These are phyloP conservation scores for Mastigias papua DNA, from an alignment of 30 jellyfish, hydroid and myxozoan genomes.

Conservation along the genomic window DNA sequence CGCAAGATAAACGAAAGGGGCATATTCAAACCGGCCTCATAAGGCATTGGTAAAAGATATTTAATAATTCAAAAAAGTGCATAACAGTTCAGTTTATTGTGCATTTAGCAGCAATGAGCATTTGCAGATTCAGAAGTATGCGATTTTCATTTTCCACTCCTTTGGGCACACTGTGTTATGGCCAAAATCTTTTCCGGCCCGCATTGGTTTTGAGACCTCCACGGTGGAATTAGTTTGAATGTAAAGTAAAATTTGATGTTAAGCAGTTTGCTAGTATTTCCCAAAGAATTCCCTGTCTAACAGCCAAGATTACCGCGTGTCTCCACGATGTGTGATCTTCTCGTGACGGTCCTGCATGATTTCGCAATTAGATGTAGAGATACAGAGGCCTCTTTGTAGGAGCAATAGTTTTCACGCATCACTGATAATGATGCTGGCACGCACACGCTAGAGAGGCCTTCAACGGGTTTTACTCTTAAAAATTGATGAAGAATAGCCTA, in stretches of 20 bases:
- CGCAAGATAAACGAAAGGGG: too few relatives aligned
- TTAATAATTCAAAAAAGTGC: too few relatives aligned
- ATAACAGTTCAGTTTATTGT: too few relatives aligned
- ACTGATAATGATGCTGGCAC: constrained; percentile 11
- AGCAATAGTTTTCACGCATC: constrained; percentile 15
- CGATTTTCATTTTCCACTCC: too few relatives aligned
- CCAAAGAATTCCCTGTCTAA: background rate
- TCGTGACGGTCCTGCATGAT: too few relatives aligned
- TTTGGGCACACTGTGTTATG: too few relatives aligned
- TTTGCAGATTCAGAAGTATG: too few relatives aligned
- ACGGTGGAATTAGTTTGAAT: background rate
- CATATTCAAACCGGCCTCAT: too few relatives aligned
- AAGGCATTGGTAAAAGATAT: too few relatives aligned
- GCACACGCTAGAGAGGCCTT: constrained; percentile 38
- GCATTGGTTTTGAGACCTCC: background rate
- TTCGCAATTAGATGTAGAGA: too few relatives aligned
- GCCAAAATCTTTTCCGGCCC: background rate
- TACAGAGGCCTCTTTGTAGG: constrained; percentile 27
- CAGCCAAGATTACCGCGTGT: background rate
- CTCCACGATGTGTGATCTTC: background rate
- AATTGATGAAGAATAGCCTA: background rate
- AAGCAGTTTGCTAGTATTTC: background rate
- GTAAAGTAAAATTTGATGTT: background rate
- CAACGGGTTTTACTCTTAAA: background rate
- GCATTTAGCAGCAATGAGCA: too few relatives aligned